Base-by-base conservation (phyloP, 1,140 invertebrate species). In the Grapholita molesta region DNA sequence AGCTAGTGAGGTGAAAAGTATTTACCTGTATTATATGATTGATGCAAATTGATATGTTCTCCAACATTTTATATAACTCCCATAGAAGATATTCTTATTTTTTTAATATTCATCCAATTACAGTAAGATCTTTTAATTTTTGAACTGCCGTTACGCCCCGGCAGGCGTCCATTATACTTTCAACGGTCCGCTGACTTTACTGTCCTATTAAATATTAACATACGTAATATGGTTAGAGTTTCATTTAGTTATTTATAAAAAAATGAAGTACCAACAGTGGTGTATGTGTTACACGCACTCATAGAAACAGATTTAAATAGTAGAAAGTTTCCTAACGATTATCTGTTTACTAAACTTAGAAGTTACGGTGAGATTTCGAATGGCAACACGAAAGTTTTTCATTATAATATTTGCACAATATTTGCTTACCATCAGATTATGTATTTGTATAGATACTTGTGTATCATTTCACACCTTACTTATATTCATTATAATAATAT, bases 151-250 rank as follows among this genome's bases (percentile, higher is more conserved):
- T 86, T 78, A 80, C 87, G 87, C 73, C 72, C 78, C 79, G 82
- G 66, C 79, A 77, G 70, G 68, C 75, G 69, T 82, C 82, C 79
- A 89, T 89, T 88, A 89, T 84, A 69, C 71, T 67, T 67, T 80
- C 72, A 64, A 52, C 82, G 85, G 77, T 88, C 79, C 77, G 81
- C 68, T 80, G 85, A 69, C 57, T 85, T 83, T 80, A 82, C 75
- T 85, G 81, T 88, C 83, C 85, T 86, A 86, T 89, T 86, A 84
- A 79, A 83, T 85, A 79, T 83, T 82, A 81, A 82, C 78, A 80
- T 83, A 77, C 69, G 72, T 73, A 71, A 61, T 77, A 80, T 82
- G 79, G 77, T 80, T 78, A 79, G 76, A 77, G 76, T 80, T 79
- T 78, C 18, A 61, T 61, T 61, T 28, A 61, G 55, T 61, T 61